Base-by-base conservation (phyloP, 2,113 vertebrate species). In the Pholis gunnellus region DNA sequence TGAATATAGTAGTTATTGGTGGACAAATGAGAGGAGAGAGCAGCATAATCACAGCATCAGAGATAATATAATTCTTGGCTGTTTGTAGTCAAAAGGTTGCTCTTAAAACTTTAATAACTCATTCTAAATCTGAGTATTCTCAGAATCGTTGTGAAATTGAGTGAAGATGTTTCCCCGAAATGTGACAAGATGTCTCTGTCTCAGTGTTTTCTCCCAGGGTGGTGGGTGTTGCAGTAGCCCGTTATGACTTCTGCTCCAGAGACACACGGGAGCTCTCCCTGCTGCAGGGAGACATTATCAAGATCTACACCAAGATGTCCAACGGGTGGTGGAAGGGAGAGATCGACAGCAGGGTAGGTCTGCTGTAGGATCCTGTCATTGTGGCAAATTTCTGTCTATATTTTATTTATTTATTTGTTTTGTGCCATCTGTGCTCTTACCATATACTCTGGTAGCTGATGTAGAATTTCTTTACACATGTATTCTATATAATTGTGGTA, bases 251-350 rank as follows among this genome's bases (percentile, higher is more conserved):
- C 94, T 96, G 96, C 61, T 96, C 97, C 6, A 95, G 97, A 85
- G 98, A 99, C 82, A 97, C 96, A 74, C 91, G 96, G 22, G 97
- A 99, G 34, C 88, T 99, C 6, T 97, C 97, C 27, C 86, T 99
- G 34, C 11, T 95, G 82, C 97, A 97, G 89, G 98, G 97, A 11
- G 97, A 99, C 1, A 75, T 97, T 38, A 97, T 99, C 77, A 98
- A 96, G 92, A 97, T 99, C 85, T 97, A 97, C 85, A 96, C 95
- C 18, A 99, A 99, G 92, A 95, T 96, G 94, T 92, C 96, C 0
- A 97, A 97, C 14, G 98, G 98, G 85, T 99, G 97, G 98, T 99
- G 98, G 98, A 95, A 96, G 87, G 98, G 98, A 74, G 98, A 98
- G 92, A 94, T 96, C 0, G 95, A 96, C 0, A 96, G 96, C 93